A percentile compares a stretch with the other conserved stretches of the same genome.
Evolutionary conservation across 2,113 vertebrate genomes (phyloP).

Genomic region (Pristiophorus japonicus): DNA sequence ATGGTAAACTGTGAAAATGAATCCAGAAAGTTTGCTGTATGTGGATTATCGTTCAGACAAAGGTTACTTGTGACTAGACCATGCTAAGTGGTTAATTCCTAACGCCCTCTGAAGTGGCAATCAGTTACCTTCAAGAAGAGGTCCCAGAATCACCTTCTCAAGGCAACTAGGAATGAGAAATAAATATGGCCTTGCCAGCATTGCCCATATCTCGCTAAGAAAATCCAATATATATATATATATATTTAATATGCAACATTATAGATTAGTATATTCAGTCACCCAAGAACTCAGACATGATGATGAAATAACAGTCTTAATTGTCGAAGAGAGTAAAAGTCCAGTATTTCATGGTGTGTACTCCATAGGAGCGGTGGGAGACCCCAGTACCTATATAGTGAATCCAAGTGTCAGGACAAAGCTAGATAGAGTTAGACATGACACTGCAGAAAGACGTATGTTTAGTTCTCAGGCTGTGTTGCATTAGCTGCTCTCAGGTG

Average conservation of each 20-base stretch:
- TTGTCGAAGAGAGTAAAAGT: not conserved
- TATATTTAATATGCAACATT: not conserved
- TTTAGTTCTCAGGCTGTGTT: not conserved
- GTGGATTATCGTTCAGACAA: not conserved
- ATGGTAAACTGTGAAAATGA: not conserved
- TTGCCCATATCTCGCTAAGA: not conserved
- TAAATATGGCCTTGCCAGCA: not conserved
- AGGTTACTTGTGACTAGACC: not conserved
- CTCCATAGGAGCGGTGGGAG: not conserved
- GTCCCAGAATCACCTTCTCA: not conserved
- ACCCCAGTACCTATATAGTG: not conserved
- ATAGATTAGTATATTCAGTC: not conserved
- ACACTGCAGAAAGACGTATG: not conserved
- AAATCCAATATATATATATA: not conserved
- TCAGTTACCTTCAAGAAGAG: not conserved
- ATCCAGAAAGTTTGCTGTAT: not conserved
- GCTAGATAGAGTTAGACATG: not conserved
- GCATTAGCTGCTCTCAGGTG: not conserved
- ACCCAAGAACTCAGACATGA: no score
- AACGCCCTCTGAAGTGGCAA: not conserved
- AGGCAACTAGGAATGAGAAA: not conserved
- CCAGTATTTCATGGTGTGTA: not conserved
- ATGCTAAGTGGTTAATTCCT: not conserved
- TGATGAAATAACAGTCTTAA: not conserved
- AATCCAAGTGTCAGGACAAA: not conserved